phyloP scores from a whole-genome alignment of 2,113 vertebrate genomes.

The Ammodytes marinus region DNA sequence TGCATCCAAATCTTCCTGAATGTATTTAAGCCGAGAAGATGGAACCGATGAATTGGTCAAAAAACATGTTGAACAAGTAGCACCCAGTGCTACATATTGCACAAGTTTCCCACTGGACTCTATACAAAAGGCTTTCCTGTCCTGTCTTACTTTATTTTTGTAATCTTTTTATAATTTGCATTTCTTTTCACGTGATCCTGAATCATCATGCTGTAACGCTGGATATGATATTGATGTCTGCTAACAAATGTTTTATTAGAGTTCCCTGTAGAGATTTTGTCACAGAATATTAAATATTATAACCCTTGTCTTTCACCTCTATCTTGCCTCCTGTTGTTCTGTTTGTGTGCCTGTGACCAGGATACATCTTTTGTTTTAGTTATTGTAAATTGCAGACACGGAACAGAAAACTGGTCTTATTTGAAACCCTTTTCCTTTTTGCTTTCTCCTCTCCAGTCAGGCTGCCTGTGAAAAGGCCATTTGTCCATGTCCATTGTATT shows the following conservation, averaged over 20 bases:
- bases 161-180: slow-evolving; percentile 36
- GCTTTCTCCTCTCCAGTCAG: not conserved
- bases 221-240: slow-evolving; percentile 83
- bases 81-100: slow-evolving; percentile 61
- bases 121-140: slow-evolving; percentile 45
- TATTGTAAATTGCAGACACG: not conserved
- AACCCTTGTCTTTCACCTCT: slow-evolving; percentile 70
- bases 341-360: not conserved
- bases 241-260: slow-evolving; percentile 81
- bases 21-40: slow-evolving; percentile 66
- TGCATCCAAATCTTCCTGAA: slow-evolving; percentile 61
- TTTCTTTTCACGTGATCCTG: slow-evolving; percentile 66
- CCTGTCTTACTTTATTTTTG: slow-evolving; percentile 52
- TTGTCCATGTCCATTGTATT: slow-evolving; percentile 70
- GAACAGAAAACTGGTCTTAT: not conserved
- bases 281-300: slow-evolving; percentile 84
- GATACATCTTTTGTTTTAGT: not conserved
- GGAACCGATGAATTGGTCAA: slow-evolving; percentile 38
- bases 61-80: slow-evolving; percentile 46
- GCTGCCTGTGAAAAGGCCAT: slow-evolving; percentile 42
- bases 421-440: slow-evolving; percentile 1
- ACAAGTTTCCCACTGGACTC: slow-evolving; percentile 59
- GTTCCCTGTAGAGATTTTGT: slow-evolving; percentile 80
- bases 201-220: slow-evolving; percentile 76
- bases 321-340: slow-evolving; percentile 30